Evolutionary conservation across 1,140 invertebrate genomes (phyloP).

Genomic region (Zophobas atratus): DNA sequence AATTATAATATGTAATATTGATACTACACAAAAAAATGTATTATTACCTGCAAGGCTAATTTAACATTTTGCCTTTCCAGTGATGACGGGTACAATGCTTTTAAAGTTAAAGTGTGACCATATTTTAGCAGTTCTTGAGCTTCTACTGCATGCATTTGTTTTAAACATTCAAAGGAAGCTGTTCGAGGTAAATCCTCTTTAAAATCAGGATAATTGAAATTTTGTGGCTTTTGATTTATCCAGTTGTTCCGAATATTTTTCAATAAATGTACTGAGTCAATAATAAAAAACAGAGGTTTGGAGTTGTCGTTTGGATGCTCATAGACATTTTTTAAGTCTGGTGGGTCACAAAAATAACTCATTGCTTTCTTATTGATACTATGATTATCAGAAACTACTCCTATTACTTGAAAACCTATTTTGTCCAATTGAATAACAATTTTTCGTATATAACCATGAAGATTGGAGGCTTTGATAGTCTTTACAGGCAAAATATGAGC

Average conservation of each 20-base stretch:
- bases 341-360: no score
- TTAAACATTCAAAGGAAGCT: constrained; percentile 40
- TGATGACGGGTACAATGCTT: constrained; percentile 40
- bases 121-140: constrained; percentile 34
- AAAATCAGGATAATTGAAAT: constrained; percentile 4
- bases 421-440: constrained; percentile 33
- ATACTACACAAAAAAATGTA: background rate
- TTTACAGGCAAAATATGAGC: constrained; percentile 41
- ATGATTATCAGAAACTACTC: constrained; percentile 45
- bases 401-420: constrained; percentile 43
- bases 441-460: constrained; percentile 10
- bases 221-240: no score
- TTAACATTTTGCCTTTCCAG: constrained; percentile 49
- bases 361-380: constrained; percentile 42
- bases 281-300: constrained; percentile 3
- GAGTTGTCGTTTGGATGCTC: background rate
- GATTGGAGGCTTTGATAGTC: constrained; percentile 1
- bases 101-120: constrained; percentile 40
- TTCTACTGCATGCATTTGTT: constrained; percentile 19
- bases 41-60: constrained; percentile 30
- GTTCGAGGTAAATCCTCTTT: background rate
- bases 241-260: constrained; percentile 42
- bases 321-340: no score
- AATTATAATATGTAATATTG: no score
- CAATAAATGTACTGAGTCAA: constrained; percentile 22